phyloP scores from a whole-genome alignment of 2,113 vertebrate genomes.

The Rissa tridactyla region DNA sequence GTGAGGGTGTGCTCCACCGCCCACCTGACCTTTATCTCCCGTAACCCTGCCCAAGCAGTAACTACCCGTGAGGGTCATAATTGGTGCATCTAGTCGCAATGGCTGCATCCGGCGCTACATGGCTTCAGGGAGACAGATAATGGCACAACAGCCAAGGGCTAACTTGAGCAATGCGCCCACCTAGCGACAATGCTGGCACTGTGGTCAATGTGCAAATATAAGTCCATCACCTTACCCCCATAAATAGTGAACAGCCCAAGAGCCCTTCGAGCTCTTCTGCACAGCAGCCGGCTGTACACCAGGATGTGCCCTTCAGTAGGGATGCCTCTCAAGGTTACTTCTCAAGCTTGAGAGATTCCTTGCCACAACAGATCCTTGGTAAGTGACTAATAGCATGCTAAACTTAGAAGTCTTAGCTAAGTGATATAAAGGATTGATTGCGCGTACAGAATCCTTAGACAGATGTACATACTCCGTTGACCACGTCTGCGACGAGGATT shows the following conservation, averaged over 20 bases:
- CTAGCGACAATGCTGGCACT: background rate
- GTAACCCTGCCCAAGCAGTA: background rate
- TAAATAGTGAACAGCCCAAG: background rate
- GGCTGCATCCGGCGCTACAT: background rate
- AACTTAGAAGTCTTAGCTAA: background rate
- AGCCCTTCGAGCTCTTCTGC: background rate
- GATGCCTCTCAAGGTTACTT: background rate
- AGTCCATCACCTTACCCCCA: background rate
- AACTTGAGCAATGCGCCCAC: background rate
- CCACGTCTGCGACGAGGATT: background rate
- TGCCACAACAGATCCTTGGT: background rate
- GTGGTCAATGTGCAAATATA: background rate
- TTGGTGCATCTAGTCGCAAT: background rate
- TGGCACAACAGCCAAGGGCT: background rate
- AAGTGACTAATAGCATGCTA: background rate
- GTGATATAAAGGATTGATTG: background rate
- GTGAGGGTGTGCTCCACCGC: background rate
- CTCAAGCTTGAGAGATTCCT: background rate
- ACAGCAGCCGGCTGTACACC: background rate
- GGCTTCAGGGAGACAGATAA: background rate
- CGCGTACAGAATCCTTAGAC: background rate
- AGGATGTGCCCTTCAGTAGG: background rate
- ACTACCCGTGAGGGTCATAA: background rate
- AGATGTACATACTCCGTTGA: background rate
- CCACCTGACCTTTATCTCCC: background rate